Evolutionary conservation across 2,797 vertebrate species (phyloP), one percentile per base, ranked within the genome.

Genomic region (Triplophysa yarkandensis): DNA sequence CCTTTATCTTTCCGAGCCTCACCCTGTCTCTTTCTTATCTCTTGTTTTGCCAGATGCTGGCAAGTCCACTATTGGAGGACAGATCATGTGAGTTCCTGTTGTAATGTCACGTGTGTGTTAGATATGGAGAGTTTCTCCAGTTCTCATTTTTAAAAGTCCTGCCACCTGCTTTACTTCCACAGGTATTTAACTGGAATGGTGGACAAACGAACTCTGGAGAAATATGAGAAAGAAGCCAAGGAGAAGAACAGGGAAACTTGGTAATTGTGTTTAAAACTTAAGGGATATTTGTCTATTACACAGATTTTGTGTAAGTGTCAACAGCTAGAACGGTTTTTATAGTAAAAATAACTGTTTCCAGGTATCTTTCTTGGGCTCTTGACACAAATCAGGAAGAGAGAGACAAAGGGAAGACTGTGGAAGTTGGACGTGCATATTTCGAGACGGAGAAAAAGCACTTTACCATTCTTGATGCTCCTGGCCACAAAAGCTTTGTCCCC

Each of bases 131-230:
- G 25, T 13, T 27, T 34, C 34, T 30, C 11, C 14, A 1, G 50
- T 16, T 21, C 60, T 0, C 5, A 5, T 52, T 61, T 77, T 30
- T 80, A 28, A 81, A 28, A 1, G 44, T 2, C 28, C 3, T 30
- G 8, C 50, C 4, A 9, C 71, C 4, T 71, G 19, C 68, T 6
- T n/a, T 48, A 28, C 32, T 9, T 50, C 54, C 54, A 60, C 79
- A 98, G 97, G 97, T 99, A 98, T 87, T 92, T 99, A 86, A 99
- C 97, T 4, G 97, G 97, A 71, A 99, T 99, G 97, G 97, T 99
- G 85, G 97, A 99, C 83, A 99, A 98, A 89, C 93, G 97, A 85
- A 99, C 97, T 76, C 93, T 99, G 85, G 97, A 99, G 87, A 99
- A 99, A 86, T 99, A 99, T 0, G 97, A 98, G 87, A 92, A 95